Conservation (phyloP, 64 coral and sea anemone species). For the Orbicella faveolata region DNA sequence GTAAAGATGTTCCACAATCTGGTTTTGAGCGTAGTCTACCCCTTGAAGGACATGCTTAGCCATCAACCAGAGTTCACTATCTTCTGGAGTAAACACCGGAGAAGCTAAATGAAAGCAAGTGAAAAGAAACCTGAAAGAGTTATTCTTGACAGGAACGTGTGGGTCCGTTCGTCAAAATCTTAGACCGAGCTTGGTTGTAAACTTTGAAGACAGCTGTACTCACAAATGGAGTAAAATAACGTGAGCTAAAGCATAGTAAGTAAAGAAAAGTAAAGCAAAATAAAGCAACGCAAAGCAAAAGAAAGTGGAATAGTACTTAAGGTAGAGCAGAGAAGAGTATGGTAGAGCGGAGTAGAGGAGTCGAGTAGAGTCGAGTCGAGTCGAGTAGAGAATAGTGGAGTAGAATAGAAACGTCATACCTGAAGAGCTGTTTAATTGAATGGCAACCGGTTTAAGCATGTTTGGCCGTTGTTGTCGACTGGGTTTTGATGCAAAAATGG, state of each 20-base stretch:
- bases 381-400: no score
- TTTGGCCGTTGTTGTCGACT: constrained; percentile 11
- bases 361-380: no score
- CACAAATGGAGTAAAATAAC: no score
- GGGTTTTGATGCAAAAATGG: constrained; percentile 69
- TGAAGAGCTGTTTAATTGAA: constrained; percentile 50
- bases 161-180: no score
- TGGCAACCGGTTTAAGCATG: constrained; percentile 45
- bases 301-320: no score
- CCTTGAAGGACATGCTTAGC: constrained; percentile 54
- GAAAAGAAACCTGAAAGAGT: background rate
- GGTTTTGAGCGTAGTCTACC: constrained; percentile 43
- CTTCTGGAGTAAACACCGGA: constrained; percentile 37
- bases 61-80: constrained; percentile 41
- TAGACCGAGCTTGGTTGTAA: no score
- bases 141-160: background rate
- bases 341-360: no score
- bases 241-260: no score
- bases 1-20: constrained; percentile 46
- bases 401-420: background rate
- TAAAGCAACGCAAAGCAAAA: no score
- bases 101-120: constrained; percentile 27
- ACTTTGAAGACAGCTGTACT: no score
- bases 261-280: no score
- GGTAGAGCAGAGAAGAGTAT: no score